Evolutionary conservation across 2,797 vertebrate genomes (phyloP).

Genomic region (Tauraco hartlaubi): DNA sequence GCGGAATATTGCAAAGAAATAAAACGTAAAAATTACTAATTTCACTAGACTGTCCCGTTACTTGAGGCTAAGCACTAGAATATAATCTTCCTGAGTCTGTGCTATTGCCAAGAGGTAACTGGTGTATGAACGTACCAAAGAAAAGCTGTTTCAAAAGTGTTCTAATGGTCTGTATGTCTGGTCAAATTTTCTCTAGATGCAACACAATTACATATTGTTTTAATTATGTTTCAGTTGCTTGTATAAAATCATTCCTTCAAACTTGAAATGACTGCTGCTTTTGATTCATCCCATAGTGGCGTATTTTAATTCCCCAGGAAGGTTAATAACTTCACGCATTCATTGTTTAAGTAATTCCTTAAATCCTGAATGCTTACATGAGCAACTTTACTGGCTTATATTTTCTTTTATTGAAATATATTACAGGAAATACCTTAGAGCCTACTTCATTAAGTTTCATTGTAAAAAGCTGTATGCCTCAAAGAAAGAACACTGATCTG

Average conservation of each 20-base stretch:
- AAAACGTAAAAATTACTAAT: background rate
- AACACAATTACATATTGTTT: background rate
- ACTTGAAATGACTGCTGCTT: background rate
- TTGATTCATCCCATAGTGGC: background rate
- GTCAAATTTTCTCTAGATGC: background rate
- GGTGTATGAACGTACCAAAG: background rate
- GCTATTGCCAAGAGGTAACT: background rate
- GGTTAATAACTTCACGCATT: background rate
- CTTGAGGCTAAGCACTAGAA: background rate
- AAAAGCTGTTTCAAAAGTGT: background rate
- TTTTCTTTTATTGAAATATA: slow-evolving; percentile 21
- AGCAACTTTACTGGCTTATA: slow-evolving; percentile 10
- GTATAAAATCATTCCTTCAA: background rate
- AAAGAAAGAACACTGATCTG: background rate
- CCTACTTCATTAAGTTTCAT: slow-evolving; percentile 9
- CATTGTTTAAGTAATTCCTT: slow-evolving; percentile 31
- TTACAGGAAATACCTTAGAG: slow-evolving; percentile 9
- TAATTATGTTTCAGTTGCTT: background rate
- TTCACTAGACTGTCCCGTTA: background rate
- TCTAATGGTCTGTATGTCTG: background rate
- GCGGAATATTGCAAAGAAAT: background rate
- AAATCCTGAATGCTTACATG: slow-evolving; percentile 22
- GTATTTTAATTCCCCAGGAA: background rate
- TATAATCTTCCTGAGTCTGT: background rate
- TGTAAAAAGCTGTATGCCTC: background rate